Percentiles rank a stretch among this genome's conserved stretches.
Conservation (phyloP, 2,888 invertebrate species). For the Apoda limacodes region DNA sequence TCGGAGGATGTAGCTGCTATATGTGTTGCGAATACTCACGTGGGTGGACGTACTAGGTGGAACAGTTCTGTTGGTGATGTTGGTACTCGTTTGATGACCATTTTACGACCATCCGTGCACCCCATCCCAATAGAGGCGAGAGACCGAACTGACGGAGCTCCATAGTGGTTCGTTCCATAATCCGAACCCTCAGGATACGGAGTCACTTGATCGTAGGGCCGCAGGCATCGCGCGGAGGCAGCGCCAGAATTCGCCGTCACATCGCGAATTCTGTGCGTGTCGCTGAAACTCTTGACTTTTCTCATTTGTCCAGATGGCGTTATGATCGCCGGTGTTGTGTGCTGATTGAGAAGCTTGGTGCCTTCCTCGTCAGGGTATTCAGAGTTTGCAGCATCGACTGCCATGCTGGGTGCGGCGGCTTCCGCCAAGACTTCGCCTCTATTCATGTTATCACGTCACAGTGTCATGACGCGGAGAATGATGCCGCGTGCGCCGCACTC, state of each 20-base stretch:
- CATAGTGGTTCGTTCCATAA: conserved; percentile 71
- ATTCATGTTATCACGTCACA: conserved; percentile 63
- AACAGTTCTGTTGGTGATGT: conserved; percentile 88
- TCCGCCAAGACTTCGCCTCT: conserved; percentile 52
- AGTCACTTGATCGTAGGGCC: conserved; percentile 61
- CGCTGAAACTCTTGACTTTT: conserved; percentile 64
- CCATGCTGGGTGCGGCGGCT: conserved; percentile 54
- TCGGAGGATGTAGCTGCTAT: conserved; percentile 49
- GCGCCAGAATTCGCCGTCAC: conserved; percentile 54
- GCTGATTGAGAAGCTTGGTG: conserved; percentile 48
- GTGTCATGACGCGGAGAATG: conserved; percentile 56
- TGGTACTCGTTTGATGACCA: conserved; percentile 86
- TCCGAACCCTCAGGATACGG: conserved; percentile 71
- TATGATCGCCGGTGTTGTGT: conserved; percentile 41
- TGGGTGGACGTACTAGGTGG: conserved; percentile 86
- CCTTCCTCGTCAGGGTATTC: conserved; percentile 48
- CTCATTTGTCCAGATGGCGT: conserved; percentile 63
- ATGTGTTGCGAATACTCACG: conserved; percentile 69
- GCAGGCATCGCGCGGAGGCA: conserved; percentile 56
- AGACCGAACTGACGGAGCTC: conserved; percentile 79
- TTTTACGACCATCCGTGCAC: conserved; percentile 87
- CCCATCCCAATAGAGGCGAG: conserved; percentile 90
- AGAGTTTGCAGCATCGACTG: conserved; percentile 55
- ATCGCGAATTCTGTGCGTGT: conserved; percentile 60
- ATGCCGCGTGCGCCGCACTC: conserved; percentile 56